A percentile compares a stretch with the other conserved stretches of the same genome.
Evolutionary conservation across 2,888 invertebrate species (phyloP).

Genomic region (Caenorhabditis parvicauda): DNA sequence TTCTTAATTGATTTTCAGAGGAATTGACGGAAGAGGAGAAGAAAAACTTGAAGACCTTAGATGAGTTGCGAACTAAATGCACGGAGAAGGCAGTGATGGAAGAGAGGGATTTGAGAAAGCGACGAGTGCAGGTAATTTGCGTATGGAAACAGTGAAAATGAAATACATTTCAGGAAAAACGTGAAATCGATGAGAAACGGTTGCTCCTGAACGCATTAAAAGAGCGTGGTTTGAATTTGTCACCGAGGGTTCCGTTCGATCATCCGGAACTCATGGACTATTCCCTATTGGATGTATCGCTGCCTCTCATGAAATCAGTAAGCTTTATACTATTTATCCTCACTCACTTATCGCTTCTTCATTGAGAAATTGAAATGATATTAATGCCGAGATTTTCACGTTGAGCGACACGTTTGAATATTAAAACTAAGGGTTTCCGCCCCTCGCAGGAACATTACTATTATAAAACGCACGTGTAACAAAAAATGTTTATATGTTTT

Average conservation of each 20-base stretch:
- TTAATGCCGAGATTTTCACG: too few relatives aligned
- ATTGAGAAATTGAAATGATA: too few relatives aligned
- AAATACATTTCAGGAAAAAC: constrained; percentile 48
- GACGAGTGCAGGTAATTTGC: constrained; percentile 10
- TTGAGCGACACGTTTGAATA: too few relatives aligned
- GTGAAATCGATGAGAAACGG: constrained; percentile 65
- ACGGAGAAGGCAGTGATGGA: constrained; percentile 22
- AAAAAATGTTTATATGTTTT: too few relatives aligned
- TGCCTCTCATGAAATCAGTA: constrained; percentile 39
- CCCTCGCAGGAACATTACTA: too few relatives aligned
- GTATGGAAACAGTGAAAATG: neutral
- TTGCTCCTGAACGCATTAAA: constrained; percentile 66
- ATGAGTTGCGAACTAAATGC: constrained; percentile 26
- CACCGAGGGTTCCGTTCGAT: constrained; percentile 43
- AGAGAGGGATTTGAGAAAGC: constrained; percentile 33
- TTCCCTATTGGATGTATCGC: constrained; percentile 37
- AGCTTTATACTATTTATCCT: too few relatives aligned
- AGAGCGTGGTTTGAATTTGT: constrained; percentile 64
- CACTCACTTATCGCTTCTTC: too few relatives aligned
- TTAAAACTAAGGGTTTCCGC: too few relatives aligned
- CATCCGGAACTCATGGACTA: constrained; percentile 47
- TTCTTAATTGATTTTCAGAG: constrained; percentile 10
- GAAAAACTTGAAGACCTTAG: constrained; percentile 29
- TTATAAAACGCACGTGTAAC: too few relatives aligned
- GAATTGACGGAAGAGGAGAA: constrained; percentile 31